Base-by-base conservation (phyloP, 2,888 invertebrate species). In the Tricholauxania praeusta region DNA sequence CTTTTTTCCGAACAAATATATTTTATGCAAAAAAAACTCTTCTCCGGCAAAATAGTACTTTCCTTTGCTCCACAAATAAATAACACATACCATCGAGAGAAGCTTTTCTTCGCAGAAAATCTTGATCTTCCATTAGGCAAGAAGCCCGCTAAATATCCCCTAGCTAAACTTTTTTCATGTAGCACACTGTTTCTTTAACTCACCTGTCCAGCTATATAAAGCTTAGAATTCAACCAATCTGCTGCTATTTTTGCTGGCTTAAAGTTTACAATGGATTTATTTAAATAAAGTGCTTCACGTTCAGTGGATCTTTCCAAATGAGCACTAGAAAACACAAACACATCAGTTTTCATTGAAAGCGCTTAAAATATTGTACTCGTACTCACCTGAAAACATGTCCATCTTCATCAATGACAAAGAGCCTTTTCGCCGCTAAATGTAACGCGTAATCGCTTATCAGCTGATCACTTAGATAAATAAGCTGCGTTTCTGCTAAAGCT, bases 211-310 rank as follows among this genome's bases (percentile, higher is more conserved):
- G 96, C 89, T 71, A 97, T 90, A 81, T 96, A 97, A 3, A 97
- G 89, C 73, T 94, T 92, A 74, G 93, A 90, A 82, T 95, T 94
- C 51, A 98, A 88, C 97, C 97, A 98, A 86, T 98, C 98, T 0
- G 96, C 91, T 1, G 94, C 93, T 12, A 95, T 83, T 77, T 92
- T 92, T 65, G 92, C 84, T 0, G 95, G 94, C 73, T 89, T 89
- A 82, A 92, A 92, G 65, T 90, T 79, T 10, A 76, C 19, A 14
- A 90, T 89, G 65, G 89, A 89, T 60, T 89, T 87, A 0, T 92
- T 90, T 3, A 90, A 88, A 0, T 92, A 86, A 53, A 93, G 90
- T 7, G 89, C 79, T 55, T 80, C 78, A 48, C 79, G 78, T 69
- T 80, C 78, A 8, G 60, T 67, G 12, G 78, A 73, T 49, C 78